Percentiles rank a stretch among this genome's conserved stretches.
phyloP scores from a whole-genome alignment of 2,888 invertebrate genomes.

The Galerucella nymphaeae region DNA sequence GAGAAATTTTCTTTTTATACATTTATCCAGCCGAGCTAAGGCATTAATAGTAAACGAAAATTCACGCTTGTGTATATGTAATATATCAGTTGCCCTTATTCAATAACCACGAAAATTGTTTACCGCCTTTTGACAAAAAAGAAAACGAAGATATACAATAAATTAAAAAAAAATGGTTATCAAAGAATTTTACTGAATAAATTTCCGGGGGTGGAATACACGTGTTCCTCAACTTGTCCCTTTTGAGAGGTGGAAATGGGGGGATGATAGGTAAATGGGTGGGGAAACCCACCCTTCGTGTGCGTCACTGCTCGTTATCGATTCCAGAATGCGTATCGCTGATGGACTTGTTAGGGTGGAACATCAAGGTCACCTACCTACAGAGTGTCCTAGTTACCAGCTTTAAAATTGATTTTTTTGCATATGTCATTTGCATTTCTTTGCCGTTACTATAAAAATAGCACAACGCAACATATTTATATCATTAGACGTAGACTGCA shows the following conservation, averaged over 20 bases:
- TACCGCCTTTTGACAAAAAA: background rate
- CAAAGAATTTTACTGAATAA: conserved; percentile 57
- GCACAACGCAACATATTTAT: background rate
- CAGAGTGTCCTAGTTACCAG: conserved; percentile 1
- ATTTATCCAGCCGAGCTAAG: too few species aligned
- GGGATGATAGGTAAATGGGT: conserved; percentile 39
- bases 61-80: too few species aligned
- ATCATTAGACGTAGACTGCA: background rate
- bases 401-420: conserved; percentile 14
- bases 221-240: conserved; percentile 63
- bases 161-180: conserved; percentile 53
- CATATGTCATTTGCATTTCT: conserved; percentile 9
- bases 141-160: conserved; percentile 39
- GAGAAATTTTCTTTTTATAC: too few species aligned
- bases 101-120: background rate
- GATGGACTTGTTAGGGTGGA: conserved; percentile 44
- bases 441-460: conserved; percentile 5
- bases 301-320: conserved; percentile 64
- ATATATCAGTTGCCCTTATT: too few species aligned
- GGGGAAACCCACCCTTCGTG: conserved; percentile 58
- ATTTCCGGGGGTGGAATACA: conserved; percentile 57
- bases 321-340: conserved; percentile 55
- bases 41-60: too few species aligned
- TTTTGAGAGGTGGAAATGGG: conserved; percentile 51
- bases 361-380: conserved; percentile 39